These are phyloP conservation scores for Cryptophagus acutangulus DNA, from an alignment of 2,888 invertebrate genomes.

Conservation along the genomic window DNA sequence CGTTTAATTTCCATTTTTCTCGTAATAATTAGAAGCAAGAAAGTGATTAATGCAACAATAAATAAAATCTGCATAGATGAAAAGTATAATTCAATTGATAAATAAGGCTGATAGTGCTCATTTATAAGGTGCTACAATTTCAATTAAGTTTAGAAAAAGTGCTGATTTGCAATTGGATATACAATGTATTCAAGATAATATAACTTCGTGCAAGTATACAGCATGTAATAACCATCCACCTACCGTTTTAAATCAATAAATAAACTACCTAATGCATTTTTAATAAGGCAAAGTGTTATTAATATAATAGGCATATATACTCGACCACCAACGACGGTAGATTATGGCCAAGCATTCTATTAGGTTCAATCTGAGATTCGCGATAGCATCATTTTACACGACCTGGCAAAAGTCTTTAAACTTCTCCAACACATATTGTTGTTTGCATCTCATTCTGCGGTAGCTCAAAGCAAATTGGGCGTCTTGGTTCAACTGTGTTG, in stretches of 20 bases:
- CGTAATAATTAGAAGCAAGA: slow-evolving; percentile 4
- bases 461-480: slow-evolving; percentile 10
- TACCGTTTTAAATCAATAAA: slow-evolving; percentile 46
- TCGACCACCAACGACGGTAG: slow-evolving; percentile 45
- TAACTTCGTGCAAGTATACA: slow-evolving; percentile 17
- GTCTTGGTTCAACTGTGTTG: slow-evolving; percentile 7
- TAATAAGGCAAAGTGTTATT: slow-evolving; percentile 47
- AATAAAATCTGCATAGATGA: slow-evolving; percentile 3
- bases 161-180: slow-evolving; percentile 15
- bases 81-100: slow-evolving; percentile 15
- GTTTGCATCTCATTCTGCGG: slow-evolving; percentile 26
- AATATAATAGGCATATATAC: slow-evolving; percentile 44
- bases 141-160: slow-evolving; percentile 26
- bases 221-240: slow-evolving; percentile 34
- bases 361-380: slow-evolving; percentile 41
- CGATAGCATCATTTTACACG: slow-evolving; percentile 39
- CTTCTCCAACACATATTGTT: slow-evolving; percentile 24
- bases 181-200: slow-evolving; percentile 10
- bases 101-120: slow-evolving; percentile 14
- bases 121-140: slow-evolving; percentile 29
- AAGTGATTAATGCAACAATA: slow-evolving; percentile 6
- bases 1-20: slow-evolving; percentile 1
- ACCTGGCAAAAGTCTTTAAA: slow-evolving; percentile 26
- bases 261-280: slow-evolving; percentile 46
- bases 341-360: slow-evolving; percentile 28